These are phyloP conservation scores for Ischnus inquisitorius DNA, from an alignment of 2,888 invertebrate species.

Conservation along the genomic window DNA sequence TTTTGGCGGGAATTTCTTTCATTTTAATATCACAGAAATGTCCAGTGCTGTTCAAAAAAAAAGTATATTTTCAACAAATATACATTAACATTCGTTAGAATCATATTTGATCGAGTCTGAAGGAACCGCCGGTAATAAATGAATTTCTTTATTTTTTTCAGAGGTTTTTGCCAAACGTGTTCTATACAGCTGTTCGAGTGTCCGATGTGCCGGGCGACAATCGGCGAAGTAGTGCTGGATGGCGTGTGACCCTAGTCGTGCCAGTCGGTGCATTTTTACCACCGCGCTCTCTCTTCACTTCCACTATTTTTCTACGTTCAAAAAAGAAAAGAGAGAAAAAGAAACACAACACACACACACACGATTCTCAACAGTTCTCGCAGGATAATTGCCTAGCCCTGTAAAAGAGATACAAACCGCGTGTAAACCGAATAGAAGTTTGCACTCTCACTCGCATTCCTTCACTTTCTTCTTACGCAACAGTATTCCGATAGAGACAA, in stretches of 20 bases:
- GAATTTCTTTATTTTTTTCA: constrained; percentile 82
- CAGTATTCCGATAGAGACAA: constrained; percentile 71
- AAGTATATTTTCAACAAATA: background rate
- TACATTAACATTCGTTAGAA: constrained; percentile 4
- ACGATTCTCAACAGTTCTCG: constrained; percentile 37
- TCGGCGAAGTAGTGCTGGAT: constrained; percentile 86
- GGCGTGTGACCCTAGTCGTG: constrained; percentile 84
- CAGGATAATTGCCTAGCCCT: constrained; percentile 49
- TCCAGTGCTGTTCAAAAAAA: no score
- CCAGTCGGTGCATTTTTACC: constrained; percentile 54
- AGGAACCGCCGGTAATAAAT: background rate
- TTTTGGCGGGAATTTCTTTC: background rate
- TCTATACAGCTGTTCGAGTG: constrained; percentile 92
- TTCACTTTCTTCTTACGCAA: constrained; percentile 74
- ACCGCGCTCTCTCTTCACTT: constrained; percentile 52
- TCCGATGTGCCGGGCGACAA: constrained; percentile 93
- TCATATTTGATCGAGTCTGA: constrained; percentile 7
- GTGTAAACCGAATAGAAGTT: constrained; percentile 45
- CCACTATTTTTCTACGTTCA: constrained; percentile 42
- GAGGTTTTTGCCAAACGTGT: constrained; percentile 95
- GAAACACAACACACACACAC: no score
- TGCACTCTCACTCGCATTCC: constrained; percentile 67
- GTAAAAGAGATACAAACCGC: constrained; percentile 30
- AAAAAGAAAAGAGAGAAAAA: constrained; percentile 10
- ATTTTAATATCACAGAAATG: no score